Evolutionary conservation across 2,888 invertebrate species (phyloP).

Genomic region (Hermodice carunculata): DNA sequence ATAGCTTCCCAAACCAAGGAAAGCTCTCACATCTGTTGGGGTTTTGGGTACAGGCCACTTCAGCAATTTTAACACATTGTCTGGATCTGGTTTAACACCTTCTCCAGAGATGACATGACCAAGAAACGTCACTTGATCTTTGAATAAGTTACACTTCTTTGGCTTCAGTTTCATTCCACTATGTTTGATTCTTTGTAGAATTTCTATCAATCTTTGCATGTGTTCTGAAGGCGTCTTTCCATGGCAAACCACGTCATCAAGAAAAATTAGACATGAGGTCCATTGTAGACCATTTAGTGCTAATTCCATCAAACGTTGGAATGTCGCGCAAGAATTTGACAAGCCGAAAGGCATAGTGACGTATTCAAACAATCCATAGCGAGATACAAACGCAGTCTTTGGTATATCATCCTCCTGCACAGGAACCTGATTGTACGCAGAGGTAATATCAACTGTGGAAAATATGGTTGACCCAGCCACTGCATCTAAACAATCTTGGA

Average conservation of each 20-base stretch:
- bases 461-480: constrained; percentile 32
- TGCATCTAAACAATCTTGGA: constrained; percentile 18
- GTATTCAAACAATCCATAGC: constrained; percentile 3
- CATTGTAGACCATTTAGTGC: constrained; percentile 3
- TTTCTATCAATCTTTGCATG: constrained; percentile 13
- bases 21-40: constrained; percentile 30
- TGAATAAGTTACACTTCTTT: constrained; percentile 33
- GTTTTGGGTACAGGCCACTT: constrained; percentile 31
- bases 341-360: constrained; percentile 9
- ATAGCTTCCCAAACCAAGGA: constrained; percentile 41
- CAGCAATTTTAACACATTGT: constrained; percentile 20
- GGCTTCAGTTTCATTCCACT: constrained; percentile 21
- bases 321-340: constrained; percentile 8
- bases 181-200: constrained; percentile 20
- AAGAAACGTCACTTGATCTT: not conserved
- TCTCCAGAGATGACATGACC: constrained; percentile 9
- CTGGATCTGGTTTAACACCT: not conserved
- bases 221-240: constrained; percentile 27
- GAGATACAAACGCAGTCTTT: constrained; percentile 14
- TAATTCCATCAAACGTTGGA: constrained; percentile 4
- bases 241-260: constrained; percentile 39
- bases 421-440: constrained; percentile 11
- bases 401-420: constrained; percentile 6
- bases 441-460: constrained; percentile 31
- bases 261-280: constrained; percentile 9